phyloP scores from a whole-genome alignment of 2,888 invertebrate species.

The Dynastes hyllus region DNA sequence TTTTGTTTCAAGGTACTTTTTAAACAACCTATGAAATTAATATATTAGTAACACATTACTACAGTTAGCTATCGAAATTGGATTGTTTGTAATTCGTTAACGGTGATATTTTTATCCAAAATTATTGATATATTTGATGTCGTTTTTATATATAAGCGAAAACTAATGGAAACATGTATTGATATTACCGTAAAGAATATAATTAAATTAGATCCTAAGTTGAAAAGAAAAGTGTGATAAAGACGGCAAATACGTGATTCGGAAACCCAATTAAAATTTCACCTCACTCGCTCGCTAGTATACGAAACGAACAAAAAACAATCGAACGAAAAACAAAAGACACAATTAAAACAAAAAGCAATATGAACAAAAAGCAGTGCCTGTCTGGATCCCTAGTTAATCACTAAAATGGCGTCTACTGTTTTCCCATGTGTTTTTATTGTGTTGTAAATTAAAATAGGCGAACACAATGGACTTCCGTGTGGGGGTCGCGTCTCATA shows the following conservation, averaged over 20 bases:
- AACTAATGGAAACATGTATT: too few relatives aligned
- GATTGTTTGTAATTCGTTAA: too few relatives aligned
- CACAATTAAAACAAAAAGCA: conserved; percentile 72
- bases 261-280: conserved; percentile 71
- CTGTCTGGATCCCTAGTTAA: conserved; percentile 72
- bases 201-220: conserved; percentile 63
- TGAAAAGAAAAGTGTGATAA: conserved; percentile 59
- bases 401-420: conserved; percentile 73
- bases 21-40: too few relatives aligned
- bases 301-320: conserved; percentile 68
- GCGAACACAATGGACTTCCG: conserved; percentile 69
- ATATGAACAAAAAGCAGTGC: conserved; percentile 69
- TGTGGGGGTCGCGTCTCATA: conserved; percentile 63
- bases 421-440: conserved; percentile 74
- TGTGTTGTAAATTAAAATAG: conserved; percentile 72
- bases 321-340: conserved; percentile 68
- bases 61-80: too few relatives aligned
- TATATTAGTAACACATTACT: too few relatives aligned
- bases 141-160: too few relatives aligned
- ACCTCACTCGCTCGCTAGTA: conserved; percentile 64
- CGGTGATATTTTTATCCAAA: too few relatives aligned
- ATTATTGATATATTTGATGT: too few relatives aligned
- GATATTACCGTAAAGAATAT: conserved; percentile 52
- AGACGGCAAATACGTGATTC: conserved; percentile 35
- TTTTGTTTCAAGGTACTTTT: too few relatives aligned